These are phyloP conservation scores for Callyntrura guangdongensis DNA, from an alignment of 2,888 invertebrate species.

Conservation along the genomic window DNA sequence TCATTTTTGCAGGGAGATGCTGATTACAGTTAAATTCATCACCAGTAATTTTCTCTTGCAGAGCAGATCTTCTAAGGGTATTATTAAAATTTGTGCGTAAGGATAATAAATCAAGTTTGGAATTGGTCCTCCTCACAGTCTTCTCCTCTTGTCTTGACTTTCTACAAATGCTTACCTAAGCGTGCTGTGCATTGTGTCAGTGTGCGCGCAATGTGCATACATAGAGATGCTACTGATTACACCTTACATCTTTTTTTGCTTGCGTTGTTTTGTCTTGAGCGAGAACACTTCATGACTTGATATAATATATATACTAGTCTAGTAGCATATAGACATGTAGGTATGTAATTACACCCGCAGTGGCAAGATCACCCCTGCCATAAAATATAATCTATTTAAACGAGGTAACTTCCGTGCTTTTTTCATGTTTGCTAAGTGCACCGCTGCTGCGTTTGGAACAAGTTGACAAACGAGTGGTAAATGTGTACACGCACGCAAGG, in stretches of 20 bases:
- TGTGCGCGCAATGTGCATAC: neutral
- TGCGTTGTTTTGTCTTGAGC: constrained; percentile 10
- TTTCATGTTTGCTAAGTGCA: neutral
- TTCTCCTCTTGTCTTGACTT: constrained; percentile 4
- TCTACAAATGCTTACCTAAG: neutral
- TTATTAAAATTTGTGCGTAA: constrained; percentile 59
- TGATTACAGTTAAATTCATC: constrained; percentile 34
- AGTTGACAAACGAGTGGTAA: neutral
- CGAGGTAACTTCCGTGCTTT: constrained; percentile 51
- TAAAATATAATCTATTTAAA: constrained; percentile 45
- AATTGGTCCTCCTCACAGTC: constrained; percentile 39
- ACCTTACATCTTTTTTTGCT: constrained; percentile 3
- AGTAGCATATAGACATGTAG: too few relatives aligned
- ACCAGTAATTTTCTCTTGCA: constrained; percentile 27
- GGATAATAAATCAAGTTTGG: constrained; percentile 65
- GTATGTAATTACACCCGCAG: constrained; percentile 50
- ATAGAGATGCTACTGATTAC: constrained; percentile 43
- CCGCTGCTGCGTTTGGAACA: neutral
- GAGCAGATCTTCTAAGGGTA: constrained; percentile 11
- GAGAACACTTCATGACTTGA: neutral
- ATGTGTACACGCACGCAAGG: neutral
- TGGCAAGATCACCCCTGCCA: constrained; percentile 44
- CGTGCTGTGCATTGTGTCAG: neutral
- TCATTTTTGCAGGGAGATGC: neutral
- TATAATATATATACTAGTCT: too few relatives aligned